These are phyloP conservation scores for Hemithea aestivaria DNA, from an alignment of 2,888 invertebrate genomes.

Conservation along the genomic window DNA sequence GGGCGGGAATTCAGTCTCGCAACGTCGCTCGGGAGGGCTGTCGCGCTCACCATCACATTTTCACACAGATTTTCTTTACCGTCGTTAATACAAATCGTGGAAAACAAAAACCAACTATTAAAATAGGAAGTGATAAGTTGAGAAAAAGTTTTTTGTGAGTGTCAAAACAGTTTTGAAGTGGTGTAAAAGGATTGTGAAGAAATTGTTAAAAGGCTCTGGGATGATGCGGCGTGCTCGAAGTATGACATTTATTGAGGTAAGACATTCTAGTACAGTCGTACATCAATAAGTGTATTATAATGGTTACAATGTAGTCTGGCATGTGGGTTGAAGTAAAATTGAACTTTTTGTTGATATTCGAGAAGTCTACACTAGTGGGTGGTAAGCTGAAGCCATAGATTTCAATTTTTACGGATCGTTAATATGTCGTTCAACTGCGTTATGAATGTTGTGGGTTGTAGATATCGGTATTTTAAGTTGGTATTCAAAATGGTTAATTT, in stretches of 20 bases:
- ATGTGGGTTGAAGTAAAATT: too few relatives aligned
- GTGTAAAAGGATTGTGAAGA: slow-evolving; percentile 46
- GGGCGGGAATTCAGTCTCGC: slow-evolving; percentile 65
- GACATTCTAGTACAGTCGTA: too few relatives aligned
- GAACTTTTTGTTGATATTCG: not conserved
- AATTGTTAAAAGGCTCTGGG: slow-evolving; percentile 48
- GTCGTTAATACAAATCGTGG: slow-evolving; percentile 50
- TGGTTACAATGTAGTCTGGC: too few relatives aligned
- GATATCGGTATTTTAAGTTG: too few relatives aligned
- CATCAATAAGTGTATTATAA: too few relatives aligned
- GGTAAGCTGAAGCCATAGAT: slow-evolving; percentile 15
- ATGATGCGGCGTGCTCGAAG: slow-evolving; percentile 54
- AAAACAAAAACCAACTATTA: slow-evolving; percentile 29
- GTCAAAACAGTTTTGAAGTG: slow-evolving; percentile 52
- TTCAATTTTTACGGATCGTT: slow-evolving; percentile 18
- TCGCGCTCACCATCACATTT: slow-evolving; percentile 35
- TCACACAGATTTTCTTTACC: slow-evolving; percentile 41
- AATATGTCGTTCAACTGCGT: slow-evolving; percentile 13
- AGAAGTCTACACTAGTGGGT: not conserved
- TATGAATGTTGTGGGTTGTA: too few relatives aligned
- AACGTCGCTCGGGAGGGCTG: slow-evolving; percentile 37
- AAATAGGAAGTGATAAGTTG: slow-evolving; percentile 25
- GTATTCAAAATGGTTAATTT: too few relatives aligned
- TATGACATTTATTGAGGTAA: slow-evolving; percentile 60
- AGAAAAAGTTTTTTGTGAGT: slow-evolving; percentile 32